A percentile compares a stretch with the other conserved stretches of the same genome.
Conservation (phyloP, 2,797 vertebrate species). For the Betta splendens region DNA sequence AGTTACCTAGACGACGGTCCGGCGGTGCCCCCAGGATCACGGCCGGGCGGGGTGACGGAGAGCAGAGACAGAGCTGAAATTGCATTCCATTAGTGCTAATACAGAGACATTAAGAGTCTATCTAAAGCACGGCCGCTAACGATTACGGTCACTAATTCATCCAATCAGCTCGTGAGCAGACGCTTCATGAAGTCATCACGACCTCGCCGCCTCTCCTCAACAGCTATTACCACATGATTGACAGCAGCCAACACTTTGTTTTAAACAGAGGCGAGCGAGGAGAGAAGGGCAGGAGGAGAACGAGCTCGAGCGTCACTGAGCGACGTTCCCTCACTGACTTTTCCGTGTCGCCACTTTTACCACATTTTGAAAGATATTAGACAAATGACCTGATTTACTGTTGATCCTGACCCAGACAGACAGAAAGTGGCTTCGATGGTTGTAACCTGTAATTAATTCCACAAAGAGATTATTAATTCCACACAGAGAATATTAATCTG, state of each 20-base stretch:
- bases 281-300: slow-evolving; percentile 38
- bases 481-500: no score
- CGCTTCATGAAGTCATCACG: slow-evolving; percentile 54
- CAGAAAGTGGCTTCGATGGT: no score
- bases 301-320: slow-evolving; percentile 4
- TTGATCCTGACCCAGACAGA: not conserved
- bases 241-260: slow-evolving; percentile 61
- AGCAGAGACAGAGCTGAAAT: slow-evolving; percentile 75
- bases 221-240: slow-evolving; percentile 59
- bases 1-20: slow-evolving; percentile 82
- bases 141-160: slow-evolving; percentile 77
- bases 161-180: slow-evolving; percentile 78
- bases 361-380: not conserved
- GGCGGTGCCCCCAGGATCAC: slow-evolving; percentile 68
- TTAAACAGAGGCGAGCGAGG: slow-evolving; percentile 20
- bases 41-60: slow-evolving; percentile 75
- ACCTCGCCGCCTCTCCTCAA: slow-evolving; percentile 52
- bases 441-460: no score
- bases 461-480: no score
- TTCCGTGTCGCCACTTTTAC: not conserved
- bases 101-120: slow-evolving; percentile 78
- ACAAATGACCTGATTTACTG: not conserved
- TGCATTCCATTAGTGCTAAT: slow-evolving; percentile 87
- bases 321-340: not conserved
- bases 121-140: slow-evolving; percentile 61